A percentile compares a stretch with the other conserved stretches of the same genome.
These are phyloP conservation scores for Stegodyphus dumicola DNA, from an alignment of 1,140 invertebrate species.

Conservation along the genomic window DNA sequence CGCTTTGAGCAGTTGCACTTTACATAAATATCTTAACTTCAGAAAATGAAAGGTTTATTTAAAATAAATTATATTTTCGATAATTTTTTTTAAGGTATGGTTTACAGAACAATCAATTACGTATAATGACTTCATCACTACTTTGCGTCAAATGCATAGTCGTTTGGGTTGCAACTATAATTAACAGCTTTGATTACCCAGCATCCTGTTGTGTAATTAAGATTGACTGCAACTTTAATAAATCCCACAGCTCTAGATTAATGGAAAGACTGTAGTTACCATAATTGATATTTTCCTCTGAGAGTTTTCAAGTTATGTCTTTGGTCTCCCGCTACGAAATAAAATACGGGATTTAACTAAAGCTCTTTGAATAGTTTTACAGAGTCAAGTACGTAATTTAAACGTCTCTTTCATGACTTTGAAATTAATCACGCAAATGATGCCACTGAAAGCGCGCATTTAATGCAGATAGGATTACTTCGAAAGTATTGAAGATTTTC, in stretches of 20 bases:
- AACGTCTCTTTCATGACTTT: no score
- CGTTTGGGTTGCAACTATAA: background rate
- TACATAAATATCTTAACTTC: background rate
- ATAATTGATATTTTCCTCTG: slow-evolving; percentile 17
- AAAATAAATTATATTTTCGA: background rate
- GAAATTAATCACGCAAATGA: no score
- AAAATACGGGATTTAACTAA: no score
- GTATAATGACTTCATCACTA: slow-evolving; percentile 9
- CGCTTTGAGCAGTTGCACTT: no score
- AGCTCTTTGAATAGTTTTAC: no score
- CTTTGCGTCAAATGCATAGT: background rate
- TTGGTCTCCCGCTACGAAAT: no score
- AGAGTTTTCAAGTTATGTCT: no score
- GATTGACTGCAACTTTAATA: slow-evolving; percentile 11
- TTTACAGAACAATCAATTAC: slow-evolving; percentile 1
- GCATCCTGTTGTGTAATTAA: background rate
- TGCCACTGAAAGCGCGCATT: no score
- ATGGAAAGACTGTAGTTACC: background rate
- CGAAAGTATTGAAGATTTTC: no score
- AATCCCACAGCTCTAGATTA: background rate
- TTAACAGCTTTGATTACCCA: slow-evolving; percentile 21
- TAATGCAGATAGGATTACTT: no score
- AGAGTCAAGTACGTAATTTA: no score
- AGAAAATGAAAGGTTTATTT: background rate
- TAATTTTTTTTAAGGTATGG: background rate